Evolutionary conservation across 35 echinoderm and acorn worm species (phyloP), one percentile per base, ranked within the genome.

Genomic region (Patiria miniata): DNA sequence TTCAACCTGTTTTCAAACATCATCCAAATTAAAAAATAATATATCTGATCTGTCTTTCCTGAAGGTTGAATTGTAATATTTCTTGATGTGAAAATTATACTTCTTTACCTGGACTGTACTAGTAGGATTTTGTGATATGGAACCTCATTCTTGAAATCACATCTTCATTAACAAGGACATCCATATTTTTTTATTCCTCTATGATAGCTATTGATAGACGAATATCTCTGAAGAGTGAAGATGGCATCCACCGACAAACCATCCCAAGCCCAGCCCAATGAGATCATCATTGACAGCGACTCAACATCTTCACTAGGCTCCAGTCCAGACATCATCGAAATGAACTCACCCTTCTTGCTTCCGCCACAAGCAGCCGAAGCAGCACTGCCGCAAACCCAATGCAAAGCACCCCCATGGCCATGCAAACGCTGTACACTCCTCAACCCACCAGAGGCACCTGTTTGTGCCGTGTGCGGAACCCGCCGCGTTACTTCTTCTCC

Each of bases 341-440:
- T 73, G 65, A 23, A 73, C 26, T 73, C 65, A 9, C 65, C 42
- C 42, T 12, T 47, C 4, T 12, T 47, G 42, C 4, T 47, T 47
- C 42, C 42, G 12, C 42, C 42, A 12, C 42, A 47, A 6, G 42
- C 65, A 73, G 65, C 10, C 5, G 19, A 18, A 10, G 26, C 65
- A 73, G 34, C 19, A 10, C 7, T 14, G 14, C 34, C 26, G 10
- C 26, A 32, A 26, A 14, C 65, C 23, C 3, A 26, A 73, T 26
- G 65, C 29, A 23, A 73, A 30, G 65, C 65, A 32, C 15, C 26
- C 14, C 32, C 42, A 54, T 94, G 92, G 92, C 51, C 54, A 34
- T 94, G 92, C 78, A 80, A 78, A 84, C 39, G 18, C 29, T 94
- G 92, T 55, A 94, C 92, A 0, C 69, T 89, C 29, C 59, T 85